Conservation (phyloP, 2,888 invertebrate genomes). For the Stenodera caucasica region DNA sequence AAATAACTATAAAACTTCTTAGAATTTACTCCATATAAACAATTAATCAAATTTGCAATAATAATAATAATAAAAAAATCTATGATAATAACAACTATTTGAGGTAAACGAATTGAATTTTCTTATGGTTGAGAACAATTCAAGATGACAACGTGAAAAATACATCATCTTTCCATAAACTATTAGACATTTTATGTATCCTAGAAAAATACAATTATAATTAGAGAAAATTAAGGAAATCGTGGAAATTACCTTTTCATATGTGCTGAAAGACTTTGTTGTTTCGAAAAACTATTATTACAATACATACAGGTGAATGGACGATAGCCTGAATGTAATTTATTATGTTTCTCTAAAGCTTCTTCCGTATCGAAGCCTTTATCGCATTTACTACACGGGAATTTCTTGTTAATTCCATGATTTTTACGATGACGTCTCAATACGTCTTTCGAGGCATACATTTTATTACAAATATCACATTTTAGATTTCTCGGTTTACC, state of each 20-base stretch:
- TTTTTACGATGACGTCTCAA: constrained; percentile 51
- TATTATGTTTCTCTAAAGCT: constrained; percentile 63
- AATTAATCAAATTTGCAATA: too few species aligned
- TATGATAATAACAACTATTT: too few species aligned
- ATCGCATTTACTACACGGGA: constrained; percentile 60
- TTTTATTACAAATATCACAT: constrained; percentile 49
- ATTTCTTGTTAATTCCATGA: constrained; percentile 64
- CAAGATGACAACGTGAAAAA: not conserved
- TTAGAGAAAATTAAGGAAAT: not conserved
- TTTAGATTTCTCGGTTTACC: constrained; percentile 36
- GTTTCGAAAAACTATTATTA: constrained; percentile 62
- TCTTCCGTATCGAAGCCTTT: constrained; percentile 65
- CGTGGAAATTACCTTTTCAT: constrained; percentile 58
- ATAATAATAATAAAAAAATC: too few species aligned
- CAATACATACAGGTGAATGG: constrained; percentile 63
- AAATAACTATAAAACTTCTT: too few species aligned
- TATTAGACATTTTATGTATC: not conserved
- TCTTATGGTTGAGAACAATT: too few species aligned
- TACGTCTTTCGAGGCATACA: constrained; percentile 47
- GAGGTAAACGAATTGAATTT: too few species aligned
- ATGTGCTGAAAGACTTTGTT: constrained; percentile 64
- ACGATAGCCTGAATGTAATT: constrained; percentile 61
- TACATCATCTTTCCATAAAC: not conserved
- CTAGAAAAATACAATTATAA: not conserved
- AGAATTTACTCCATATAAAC: too few species aligned